These are phyloP conservation scores for Clarias laeviceps DNA, from an alignment of 2,797 vertebrate genomes.

Conservation along the genomic window DNA sequence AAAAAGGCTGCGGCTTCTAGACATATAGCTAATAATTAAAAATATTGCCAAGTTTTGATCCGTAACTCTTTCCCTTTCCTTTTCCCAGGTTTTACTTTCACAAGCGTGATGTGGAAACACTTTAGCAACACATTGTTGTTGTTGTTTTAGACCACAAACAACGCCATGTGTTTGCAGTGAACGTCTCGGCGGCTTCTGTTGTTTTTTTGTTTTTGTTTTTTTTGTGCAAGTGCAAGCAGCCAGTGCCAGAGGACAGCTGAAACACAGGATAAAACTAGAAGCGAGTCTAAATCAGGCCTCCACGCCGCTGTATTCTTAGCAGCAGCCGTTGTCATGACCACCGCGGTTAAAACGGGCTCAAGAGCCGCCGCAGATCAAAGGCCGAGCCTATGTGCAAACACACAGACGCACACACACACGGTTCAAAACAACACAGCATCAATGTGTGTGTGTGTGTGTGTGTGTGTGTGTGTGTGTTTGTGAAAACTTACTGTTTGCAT, in stretches of 20 bases:
- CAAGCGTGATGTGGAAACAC: not conserved
- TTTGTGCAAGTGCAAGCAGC: constrained; percentile 26
- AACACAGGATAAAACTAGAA: constrained; percentile 39
- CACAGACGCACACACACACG: constrained; percentile 1
- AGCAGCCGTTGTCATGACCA: constrained; percentile 51
- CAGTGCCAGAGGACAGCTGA: constrained; percentile 26
- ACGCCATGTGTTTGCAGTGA: not conserved
- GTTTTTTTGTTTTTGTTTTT: not conserved
- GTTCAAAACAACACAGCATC: constrained; percentile 30
- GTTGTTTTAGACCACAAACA: not conserved
- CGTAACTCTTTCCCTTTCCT: not conserved
- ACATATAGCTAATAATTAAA: too few relatives aligned
- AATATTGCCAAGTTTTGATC: too few relatives aligned
- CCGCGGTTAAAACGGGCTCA: constrained; percentile 42
- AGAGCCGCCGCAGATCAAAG: constrained; percentile 48
- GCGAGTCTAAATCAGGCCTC: constrained; percentile 42
- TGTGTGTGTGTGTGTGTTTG: not conserved
- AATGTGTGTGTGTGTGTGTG: constrained; percentile 4
- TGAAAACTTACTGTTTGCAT: not conserved
- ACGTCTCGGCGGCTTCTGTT: not conserved
- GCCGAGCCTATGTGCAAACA: constrained; percentile 23
- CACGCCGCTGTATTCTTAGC: constrained; percentile 43
- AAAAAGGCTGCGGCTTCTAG: not conserved
- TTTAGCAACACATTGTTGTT: not conserved
- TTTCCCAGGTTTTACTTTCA: not conserved